These are phyloP conservation scores for Parus major DNA, from an alignment of 2,113 vertebrate species.

Conservation along the genomic window DNA sequence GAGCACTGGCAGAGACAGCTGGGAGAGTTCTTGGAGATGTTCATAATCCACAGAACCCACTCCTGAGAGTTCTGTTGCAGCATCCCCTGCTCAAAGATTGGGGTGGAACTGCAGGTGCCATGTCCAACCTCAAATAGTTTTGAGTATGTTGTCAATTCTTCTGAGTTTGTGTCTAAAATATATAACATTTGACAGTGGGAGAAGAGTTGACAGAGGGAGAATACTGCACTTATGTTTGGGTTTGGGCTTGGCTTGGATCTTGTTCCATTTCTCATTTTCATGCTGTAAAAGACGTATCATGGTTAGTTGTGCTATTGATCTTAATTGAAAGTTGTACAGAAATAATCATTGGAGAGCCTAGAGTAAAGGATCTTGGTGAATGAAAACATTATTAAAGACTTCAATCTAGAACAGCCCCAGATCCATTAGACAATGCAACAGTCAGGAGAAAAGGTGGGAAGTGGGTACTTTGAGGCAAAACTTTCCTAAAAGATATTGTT, in stretches of 20 bases:
- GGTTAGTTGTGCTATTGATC: background rate
- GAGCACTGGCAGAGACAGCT: background rate
- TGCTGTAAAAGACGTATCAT: background rate
- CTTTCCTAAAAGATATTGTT: background rate
- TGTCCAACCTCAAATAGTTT: fast-evolving
- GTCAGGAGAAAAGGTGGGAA: background rate
- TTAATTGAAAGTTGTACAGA: background rate
- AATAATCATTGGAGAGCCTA: background rate
- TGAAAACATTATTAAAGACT: background rate
- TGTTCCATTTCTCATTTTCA: background rate
- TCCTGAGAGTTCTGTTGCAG: background rate
- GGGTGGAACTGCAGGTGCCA: background rate
- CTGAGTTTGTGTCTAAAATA: background rate
- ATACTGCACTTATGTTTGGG: fast-evolving
- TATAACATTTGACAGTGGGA: background rate
- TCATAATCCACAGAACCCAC: background rate
- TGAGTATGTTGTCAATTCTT: background rate
- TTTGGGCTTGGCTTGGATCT: background rate
- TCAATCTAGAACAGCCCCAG: background rate
- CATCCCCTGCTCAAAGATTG: background rate
- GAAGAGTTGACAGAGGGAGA: background rate
- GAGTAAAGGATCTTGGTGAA: background rate
- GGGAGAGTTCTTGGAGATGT: background rate
- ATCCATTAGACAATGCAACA: background rate
- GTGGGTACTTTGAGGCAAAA: background rate